Conservation (phyloP, 1,140 invertebrate genomes). For the Scylla paramamosain region DNA sequence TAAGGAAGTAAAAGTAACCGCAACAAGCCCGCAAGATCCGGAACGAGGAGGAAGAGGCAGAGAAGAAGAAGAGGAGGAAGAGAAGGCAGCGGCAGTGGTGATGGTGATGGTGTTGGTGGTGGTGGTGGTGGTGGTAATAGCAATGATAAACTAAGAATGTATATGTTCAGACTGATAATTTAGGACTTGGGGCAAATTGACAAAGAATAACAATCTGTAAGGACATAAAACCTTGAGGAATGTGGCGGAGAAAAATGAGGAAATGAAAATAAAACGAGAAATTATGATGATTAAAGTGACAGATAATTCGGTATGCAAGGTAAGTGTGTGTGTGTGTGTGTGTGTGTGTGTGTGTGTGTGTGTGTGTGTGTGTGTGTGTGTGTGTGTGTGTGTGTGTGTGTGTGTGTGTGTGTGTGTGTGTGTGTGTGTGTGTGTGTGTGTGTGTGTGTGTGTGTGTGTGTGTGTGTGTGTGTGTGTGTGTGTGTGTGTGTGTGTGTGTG, state of each 20-base stretch:
- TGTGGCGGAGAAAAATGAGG: not conserved
- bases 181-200: not conserved
- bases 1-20: not conserved
- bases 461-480: constrained; percentile 50
- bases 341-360: constrained; percentile 38
- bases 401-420: constrained; percentile 52
- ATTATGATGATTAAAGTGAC: not conserved
- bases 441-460: constrained; percentile 41
- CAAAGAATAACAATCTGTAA: not conserved
- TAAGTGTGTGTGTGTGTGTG: constrained; percentile 21
- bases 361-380: constrained; percentile 43
- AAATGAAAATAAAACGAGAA: not conserved
- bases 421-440: constrained; percentile 29
- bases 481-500: constrained; percentile 47
- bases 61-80: not conserved
- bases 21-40: not conserved
- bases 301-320: not conserved
- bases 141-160: not conserved
- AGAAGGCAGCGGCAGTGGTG: not conserved
- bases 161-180: not conserved
- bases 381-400: constrained; percentile 54
- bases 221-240: not conserved
- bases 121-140: not conserved
- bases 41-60: not conserved
- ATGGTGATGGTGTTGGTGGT: not conserved